Evolutionary conservation across 2,113 vertebrate species (phyloP).

Genomic region (Trinectes maculatus): DNA sequence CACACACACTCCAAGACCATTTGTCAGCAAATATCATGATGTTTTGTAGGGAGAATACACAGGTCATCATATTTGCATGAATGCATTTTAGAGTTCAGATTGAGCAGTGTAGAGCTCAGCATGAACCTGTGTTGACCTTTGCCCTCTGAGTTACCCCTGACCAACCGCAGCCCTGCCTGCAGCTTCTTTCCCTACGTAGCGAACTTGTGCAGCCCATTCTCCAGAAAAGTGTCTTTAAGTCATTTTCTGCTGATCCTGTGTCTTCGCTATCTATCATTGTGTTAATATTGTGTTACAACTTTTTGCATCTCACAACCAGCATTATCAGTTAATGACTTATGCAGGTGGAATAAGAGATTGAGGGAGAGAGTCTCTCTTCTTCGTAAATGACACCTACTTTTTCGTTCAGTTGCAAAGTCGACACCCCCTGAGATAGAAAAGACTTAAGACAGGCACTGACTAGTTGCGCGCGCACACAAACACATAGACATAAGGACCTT

Average conservation of each 20-base stretch:
- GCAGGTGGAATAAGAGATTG: constrained; percentile 79
- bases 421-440: constrained; percentile 58
- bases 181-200: constrained; percentile 37
- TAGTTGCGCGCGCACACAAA: constrained; percentile 34
- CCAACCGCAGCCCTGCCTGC: constrained; percentile 30
- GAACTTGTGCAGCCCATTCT: constrained; percentile 25
- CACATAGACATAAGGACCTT: constrained; percentile 73
- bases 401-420: constrained; percentile 66
- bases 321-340: constrained; percentile 83
- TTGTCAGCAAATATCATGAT: neutral
- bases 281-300: constrained; percentile 35
- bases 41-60: neutral
- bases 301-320: constrained; percentile 34
- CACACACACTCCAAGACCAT: neutral
- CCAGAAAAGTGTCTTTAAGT: constrained; percentile 63
- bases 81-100: constrained; percentile 9
- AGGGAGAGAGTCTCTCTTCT: constrained; percentile 40
- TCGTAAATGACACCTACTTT: constrained; percentile 72
- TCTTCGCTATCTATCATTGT: constrained; percentile 43
- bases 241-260: constrained; percentile 65
- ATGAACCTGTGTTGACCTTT: constrained; percentile 43
- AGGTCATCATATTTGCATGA: neutral
- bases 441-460: constrained; percentile 72
- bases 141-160: constrained; percentile 58
- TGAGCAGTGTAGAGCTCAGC: constrained; percentile 9